Base-by-base conservation (phyloP, 2,888 invertebrate species). In the Heliconius ismenius region DNA sequence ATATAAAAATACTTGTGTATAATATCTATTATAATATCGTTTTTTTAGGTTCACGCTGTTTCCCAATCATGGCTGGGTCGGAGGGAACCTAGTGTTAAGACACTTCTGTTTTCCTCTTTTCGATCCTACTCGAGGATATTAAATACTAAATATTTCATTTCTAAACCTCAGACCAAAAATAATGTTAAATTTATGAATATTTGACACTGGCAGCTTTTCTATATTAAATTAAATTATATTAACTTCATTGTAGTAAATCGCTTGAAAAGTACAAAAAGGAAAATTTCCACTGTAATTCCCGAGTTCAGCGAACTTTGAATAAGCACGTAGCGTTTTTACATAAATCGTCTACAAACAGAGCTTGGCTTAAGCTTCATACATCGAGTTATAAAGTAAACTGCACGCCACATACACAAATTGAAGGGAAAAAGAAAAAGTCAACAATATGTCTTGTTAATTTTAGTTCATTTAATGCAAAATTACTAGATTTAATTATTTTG, bases 251-350 rank as follows among this genome's bases (percentile, higher is more conserved):
- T 49, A 21, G 49, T 49, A 49, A 49, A 49, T 49, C 0, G 49
- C 49, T 49, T 49, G 21, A 49, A 49, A 49, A 21, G 3, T n/a
- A 11, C 1, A 64, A 32, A 63, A 63, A 28, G 11, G 18, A 32
- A 64, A 7, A 15, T 77, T 79, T 79, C 49, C 18, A 79, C 73
- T 81, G 81, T 81, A 81, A 78, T 81, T 82, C 65, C 54, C 74
- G 77, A 79, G 79, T 77, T 74, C 65, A 58, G 60, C 69, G 78
- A 74, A 81, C 80, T 83, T 81, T 78, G 80, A 82, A 83, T 82
- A 69, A 69, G 49, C 81, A 83, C 81, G 81, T 83, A 80, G 81
- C 83, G 82, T 83, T 83, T 79, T 79, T 79, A 84, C 84, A 86
- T 86, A 85, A 86, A 85, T 86, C 84, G 84, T 84, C 82, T 81